Percentiles rank a stretch among this genome's conserved stretches.
Conservation (phyloP, 2,113 vertebrate species). For the Octodon degus region DNA sequence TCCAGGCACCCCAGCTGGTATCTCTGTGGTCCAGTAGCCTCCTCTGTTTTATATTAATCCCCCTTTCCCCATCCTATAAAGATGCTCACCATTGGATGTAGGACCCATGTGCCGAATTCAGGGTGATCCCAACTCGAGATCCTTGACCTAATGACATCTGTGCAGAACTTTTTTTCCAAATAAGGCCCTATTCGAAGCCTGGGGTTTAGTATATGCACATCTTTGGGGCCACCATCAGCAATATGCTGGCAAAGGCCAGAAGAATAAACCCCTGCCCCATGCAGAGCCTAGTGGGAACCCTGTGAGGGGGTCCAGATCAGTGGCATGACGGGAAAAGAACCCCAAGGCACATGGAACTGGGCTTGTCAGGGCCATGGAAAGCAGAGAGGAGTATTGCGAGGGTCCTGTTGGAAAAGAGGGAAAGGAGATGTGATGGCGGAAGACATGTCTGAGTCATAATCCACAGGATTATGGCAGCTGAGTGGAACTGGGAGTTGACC, state of each 20-base stretch:
- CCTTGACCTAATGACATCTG: not conserved
- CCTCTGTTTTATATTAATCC: not conserved
- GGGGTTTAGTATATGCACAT: not conserved
- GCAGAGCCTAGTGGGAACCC: not conserved
- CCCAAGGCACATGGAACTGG: rapidly evolving
- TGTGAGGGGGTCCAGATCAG: not conserved
- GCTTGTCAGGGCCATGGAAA: not conserved
- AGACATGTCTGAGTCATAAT: not conserved
- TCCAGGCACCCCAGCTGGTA: not conserved
- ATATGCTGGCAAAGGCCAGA: not conserved
- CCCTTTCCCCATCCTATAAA: not conserved
- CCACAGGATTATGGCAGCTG: no score
- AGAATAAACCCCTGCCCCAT: not conserved
- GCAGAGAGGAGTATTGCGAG: rapidly evolving
- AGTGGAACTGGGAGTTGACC: not conserved
- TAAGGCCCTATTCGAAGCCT: not conserved
- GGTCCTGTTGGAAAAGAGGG: not conserved
- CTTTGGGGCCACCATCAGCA: not conserved
- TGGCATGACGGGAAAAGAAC: not conserved
- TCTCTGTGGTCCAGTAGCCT: not conserved
- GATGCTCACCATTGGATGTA: not conserved
- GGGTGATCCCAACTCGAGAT: not conserved
- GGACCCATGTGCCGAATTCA: not conserved
- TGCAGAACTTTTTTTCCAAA: not conserved
- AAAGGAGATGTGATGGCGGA: not conserved